Percentiles rank a stretch among this genome's conserved stretches.
Conservation (phyloP, 2,797 vertebrate genomes). For the Melanotaenia boesemani region DNA sequence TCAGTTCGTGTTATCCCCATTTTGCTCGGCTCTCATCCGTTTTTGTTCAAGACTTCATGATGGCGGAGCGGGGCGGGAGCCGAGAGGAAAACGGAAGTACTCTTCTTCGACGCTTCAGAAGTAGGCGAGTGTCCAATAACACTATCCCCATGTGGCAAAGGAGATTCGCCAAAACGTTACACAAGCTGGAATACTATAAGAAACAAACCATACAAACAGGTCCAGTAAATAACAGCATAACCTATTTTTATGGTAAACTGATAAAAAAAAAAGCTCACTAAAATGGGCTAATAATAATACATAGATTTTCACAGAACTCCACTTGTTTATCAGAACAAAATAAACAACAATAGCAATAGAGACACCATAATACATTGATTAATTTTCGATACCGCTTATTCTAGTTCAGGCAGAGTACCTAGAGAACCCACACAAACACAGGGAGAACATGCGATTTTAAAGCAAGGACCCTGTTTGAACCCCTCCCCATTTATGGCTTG, state of each 20-base stretch:
- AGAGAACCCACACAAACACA: too few relatives aligned
- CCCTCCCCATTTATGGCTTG: too few relatives aligned
- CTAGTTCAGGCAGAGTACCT: too few relatives aligned
- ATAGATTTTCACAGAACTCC: too few relatives aligned
- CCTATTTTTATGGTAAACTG: not conserved
- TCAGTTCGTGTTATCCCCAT: conserved; percentile 71
- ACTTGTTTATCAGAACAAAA: too few relatives aligned
- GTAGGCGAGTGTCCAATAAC: not conserved
- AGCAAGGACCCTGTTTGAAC: too few relatives aligned
- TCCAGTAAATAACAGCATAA: not conserved
- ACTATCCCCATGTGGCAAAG: conserved; percentile 31
- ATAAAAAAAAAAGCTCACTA: too few relatives aligned
- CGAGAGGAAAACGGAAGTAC: conserved; percentile 81
- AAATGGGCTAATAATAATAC: not conserved
- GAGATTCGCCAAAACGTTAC: not conserved
- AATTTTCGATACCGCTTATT: too few relatives aligned
- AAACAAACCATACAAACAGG: not conserved
- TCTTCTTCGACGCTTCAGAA: conserved; percentile 66
- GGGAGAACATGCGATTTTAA: too few relatives aligned
- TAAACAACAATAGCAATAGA: too few relatives aligned
- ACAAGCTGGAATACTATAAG: not conserved
- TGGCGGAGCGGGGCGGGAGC: conserved; percentile 87
- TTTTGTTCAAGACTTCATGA: conserved; percentile 87
- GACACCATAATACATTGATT: too few relatives aligned
- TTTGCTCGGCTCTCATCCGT: conserved; percentile 73